phyloP scores from a whole-genome alignment of 2,888 invertebrate genomes.

The Acrocera orbiculus region DNA sequence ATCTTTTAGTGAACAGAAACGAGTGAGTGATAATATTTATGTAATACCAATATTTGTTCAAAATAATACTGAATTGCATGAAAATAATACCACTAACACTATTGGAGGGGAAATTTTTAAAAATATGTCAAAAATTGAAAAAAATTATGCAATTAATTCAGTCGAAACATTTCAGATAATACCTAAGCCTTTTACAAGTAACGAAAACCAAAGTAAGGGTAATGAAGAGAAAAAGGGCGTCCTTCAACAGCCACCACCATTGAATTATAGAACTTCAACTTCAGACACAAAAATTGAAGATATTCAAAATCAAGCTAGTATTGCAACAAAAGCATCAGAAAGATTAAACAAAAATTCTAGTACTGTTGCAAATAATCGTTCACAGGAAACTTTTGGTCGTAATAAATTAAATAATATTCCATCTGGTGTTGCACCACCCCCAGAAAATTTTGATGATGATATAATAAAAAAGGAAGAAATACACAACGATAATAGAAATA shows the following conservation, averaged over 20 bases:
- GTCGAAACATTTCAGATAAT: constrained; percentile 34
- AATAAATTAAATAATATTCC: constrained; percentile 22
- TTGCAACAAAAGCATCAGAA: constrained; percentile 19
- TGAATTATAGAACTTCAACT: constrained; percentile 10
- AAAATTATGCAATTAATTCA: constrained; percentile 21
- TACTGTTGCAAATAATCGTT: constrained; percentile 15
- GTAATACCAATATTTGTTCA: background rate
- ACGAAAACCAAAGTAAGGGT: constrained; percentile 2
- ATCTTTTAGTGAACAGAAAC: constrained; percentile 27
- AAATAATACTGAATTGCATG: constrained; percentile 3
- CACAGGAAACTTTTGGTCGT: constrained; percentile 12
- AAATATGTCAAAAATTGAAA: background rate
- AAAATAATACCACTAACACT: constrained; percentile 4
- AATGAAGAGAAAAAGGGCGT: constrained; percentile 7
- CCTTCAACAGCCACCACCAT: constrained; percentile 17
- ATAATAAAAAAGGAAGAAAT: background rate
- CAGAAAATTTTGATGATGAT: constrained; percentile 23
- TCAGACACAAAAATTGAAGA: constrained; percentile 4
- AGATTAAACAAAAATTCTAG: constrained; percentile 21
- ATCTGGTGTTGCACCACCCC: constrained; percentile 27
- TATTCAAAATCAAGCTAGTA: constrained; percentile 17
- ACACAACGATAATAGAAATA: constrained; percentile 17
- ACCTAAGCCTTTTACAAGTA: constrained; percentile 19
- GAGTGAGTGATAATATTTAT: constrained; percentile 29
- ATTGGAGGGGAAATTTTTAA: constrained; percentile 2